Evolutionary conservation across 2,113 vertebrate genomes (phyloP), one percentile per base, ranked within the genome.

Genomic region (Tenrec ecaudatus): DNA sequence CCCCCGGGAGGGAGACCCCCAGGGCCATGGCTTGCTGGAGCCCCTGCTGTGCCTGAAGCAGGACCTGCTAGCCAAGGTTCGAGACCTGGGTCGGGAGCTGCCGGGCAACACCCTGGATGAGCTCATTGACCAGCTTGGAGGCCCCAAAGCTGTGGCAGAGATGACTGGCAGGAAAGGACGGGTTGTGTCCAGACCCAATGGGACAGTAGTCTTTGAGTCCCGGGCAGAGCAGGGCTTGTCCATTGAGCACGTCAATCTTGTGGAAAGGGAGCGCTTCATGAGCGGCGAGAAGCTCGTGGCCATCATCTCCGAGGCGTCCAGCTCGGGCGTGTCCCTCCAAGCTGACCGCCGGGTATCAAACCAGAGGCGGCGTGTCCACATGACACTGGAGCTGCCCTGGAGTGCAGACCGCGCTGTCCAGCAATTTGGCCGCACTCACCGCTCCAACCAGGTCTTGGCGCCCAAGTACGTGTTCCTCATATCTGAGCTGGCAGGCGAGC

Each of bases 381-480:
- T 99, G 99, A 99, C 99, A 0, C 98, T 99, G 88, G 99, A 99
- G 97, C 97, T 99, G 96, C 99, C 99, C 17, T 99, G 99, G 99
- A 99, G 99, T 0, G 99, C 99, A 0, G 99, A 99, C 98, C 97
- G 99, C 0, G 99, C 99, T 92, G 99, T 99, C 86, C 99, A 99
- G 97, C 99, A 99, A 96, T 99, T 99, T 0, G 99, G 99, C 96
- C 99, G 99, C 15, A 99, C 99, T 0, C 99, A 99, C 97, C 98
- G 99, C 57, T 99, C 99, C 31, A 99, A 99, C 98, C 99, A 99
- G 96, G 99, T 99, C 69, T 99, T 98, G 0, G 99, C 99, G 0
- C 99, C 99, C 0, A 99, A 99, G 96, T 99, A 99, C 11, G 98
- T 99, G 97, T 99, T 99, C 97, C 99, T 99, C 22, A 99, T 99